Evolutionary conservation across 1,140 invertebrate species (phyloP).

Genomic region (Campoletis sonorensis): DNA sequence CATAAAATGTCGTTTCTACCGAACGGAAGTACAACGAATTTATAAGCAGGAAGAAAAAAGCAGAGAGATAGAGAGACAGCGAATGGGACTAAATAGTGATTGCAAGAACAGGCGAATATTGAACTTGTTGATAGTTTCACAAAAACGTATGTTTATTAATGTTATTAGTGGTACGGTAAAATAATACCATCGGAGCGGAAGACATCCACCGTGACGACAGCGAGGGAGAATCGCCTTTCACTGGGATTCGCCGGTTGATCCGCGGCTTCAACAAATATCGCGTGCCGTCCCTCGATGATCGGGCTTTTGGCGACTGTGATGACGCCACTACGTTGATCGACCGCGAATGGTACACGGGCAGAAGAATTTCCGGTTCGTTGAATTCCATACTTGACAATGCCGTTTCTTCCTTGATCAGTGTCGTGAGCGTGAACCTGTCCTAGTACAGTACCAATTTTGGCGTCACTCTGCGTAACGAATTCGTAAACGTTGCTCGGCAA

Average conservation of each 20-base stretch:
- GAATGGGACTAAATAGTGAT: no score
- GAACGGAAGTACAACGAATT: neutral
- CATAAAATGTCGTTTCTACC: no score
- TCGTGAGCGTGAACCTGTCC: slow-evolving; percentile 88
- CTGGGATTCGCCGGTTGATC: slow-evolving; percentile 89
- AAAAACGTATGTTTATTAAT: slow-evolving; percentile 8
- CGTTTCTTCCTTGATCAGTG: slow-evolving; percentile 88
- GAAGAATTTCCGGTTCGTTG: slow-evolving; percentile 83
- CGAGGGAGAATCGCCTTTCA: slow-evolving; percentile 86
- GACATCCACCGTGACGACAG: slow-evolving; percentile 88
- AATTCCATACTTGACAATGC: slow-evolving; percentile 85
- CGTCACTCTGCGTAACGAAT: slow-evolving; percentile 83
- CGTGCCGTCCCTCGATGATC: slow-evolving; percentile 82
- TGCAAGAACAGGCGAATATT: neutral
- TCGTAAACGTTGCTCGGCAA: slow-evolving; percentile 89
- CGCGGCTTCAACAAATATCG: slow-evolving; percentile 88
- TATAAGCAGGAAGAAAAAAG: neutral
- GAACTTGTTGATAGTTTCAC: slow-evolving; percentile 3
- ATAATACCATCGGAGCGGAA: slow-evolving; percentile 74
- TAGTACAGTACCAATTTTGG: slow-evolving; percentile 82
- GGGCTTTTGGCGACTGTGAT: slow-evolving; percentile 84
- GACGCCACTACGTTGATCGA: slow-evolving; percentile 84
- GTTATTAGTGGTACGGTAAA: neutral
- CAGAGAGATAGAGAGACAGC: neutral
- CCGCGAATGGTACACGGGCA: slow-evolving; percentile 82